A percentile compares a stretch with the other conserved stretches of the same genome.
Conservation (phyloP, 2,797 vertebrate genomes). For the Epinephelus awoara region DNA sequence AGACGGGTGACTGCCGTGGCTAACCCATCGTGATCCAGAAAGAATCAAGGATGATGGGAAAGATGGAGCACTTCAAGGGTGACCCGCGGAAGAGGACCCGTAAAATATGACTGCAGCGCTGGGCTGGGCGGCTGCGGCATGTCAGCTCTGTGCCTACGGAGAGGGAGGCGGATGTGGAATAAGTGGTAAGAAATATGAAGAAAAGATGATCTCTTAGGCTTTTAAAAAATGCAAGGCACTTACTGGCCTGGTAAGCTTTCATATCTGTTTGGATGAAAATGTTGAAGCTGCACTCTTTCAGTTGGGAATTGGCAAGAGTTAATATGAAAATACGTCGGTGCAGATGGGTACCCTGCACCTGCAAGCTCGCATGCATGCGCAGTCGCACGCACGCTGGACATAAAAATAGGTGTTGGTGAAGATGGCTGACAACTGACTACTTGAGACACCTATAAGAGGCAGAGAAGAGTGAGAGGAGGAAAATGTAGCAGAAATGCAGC, state of each 20-base stretch:
- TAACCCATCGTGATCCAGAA: constrained; percentile 50
- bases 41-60: constrained; percentile 63
- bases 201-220: constrained; percentile 9
- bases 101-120: constrained; percentile 18
- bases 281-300: constrained; percentile 15
- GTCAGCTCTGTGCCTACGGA: constrained; percentile 1
- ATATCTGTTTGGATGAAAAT: constrained; percentile 34
- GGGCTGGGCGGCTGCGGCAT: background rate
- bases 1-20: constrained; percentile 28
- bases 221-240: constrained; percentile 33
- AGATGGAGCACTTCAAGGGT: constrained; percentile 58
- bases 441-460: constrained; percentile 20
- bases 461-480: constrained; percentile 7
- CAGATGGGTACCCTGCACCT: constrained; percentile 9
- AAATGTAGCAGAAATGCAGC: constrained; percentile 16
- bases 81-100: constrained; percentile 21
- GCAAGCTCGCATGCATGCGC: background rate
- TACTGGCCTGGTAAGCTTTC: constrained; percentile 10
- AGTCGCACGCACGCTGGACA: constrained; percentile 15
- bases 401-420: constrained; percentile 28
- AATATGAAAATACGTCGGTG: constrained; percentile 9
- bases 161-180: background rate
- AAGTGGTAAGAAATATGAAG: constrained; percentile 16
- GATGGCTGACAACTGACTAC: constrained; percentile 29
- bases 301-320: constrained; percentile 13